These are phyloP conservation scores for Chionis minor DNA, from an alignment of 2,113 vertebrate genomes.

Conservation along the genomic window DNA sequence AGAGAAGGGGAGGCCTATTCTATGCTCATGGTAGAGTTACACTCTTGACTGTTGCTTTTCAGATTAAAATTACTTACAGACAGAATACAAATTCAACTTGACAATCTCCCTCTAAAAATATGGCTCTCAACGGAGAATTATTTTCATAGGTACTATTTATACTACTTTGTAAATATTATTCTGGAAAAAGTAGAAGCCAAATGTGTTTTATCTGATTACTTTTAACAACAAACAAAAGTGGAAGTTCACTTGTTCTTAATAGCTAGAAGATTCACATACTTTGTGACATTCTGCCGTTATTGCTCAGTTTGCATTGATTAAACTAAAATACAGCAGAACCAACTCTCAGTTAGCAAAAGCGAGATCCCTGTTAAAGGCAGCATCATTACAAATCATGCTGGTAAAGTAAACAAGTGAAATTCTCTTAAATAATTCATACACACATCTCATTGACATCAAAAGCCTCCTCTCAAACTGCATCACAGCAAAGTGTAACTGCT, in stretches of 20 bases:
- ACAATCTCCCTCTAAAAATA: not conserved
- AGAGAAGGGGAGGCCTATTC: not conserved
- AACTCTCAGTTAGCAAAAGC: not conserved
- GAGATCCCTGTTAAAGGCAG: not conserved
- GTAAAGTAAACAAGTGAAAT: constrained; percentile 22
- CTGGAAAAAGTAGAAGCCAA: not conserved
- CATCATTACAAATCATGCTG: constrained; percentile 2
- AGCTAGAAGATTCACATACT: not conserved
- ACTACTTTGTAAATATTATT: not conserved
- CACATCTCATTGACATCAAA: constrained; percentile 3
- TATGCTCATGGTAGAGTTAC: not conserved
- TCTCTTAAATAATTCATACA: constrained; percentile 50
- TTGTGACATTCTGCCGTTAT: not conserved
- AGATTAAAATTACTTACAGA: not conserved
- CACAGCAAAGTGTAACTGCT: not conserved
- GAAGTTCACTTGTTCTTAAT: not conserved
- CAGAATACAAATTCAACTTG: not conserved
- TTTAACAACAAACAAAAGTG: not conserved
- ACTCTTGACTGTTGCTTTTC: not conserved
- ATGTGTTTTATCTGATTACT: not conserved
- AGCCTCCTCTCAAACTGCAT: not conserved
- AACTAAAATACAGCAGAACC: not conserved
- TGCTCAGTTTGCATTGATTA: constrained; percentile 30
- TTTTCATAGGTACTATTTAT: not conserved
- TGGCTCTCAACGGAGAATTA: not conserved